phyloP scores from a whole-genome alignment of 2,113 vertebrate species.

The Brachionichthys hirsutus region DNA sequence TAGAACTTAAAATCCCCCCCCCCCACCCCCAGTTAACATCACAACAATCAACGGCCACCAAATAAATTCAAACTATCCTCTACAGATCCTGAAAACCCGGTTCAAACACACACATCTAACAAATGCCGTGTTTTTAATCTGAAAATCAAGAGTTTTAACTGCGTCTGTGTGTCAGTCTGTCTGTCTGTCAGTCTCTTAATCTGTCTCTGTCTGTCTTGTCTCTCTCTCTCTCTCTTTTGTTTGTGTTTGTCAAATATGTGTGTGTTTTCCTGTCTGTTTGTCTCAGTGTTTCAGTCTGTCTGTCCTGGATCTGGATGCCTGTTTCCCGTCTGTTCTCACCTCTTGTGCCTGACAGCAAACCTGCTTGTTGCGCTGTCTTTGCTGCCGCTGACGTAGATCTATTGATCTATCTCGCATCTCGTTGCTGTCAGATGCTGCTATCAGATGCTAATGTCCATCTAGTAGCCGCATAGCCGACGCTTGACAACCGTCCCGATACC shows the following conservation, averaged over 20 bases:
- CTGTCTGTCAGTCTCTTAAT: slow-evolving; percentile 51
- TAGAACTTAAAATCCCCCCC: too few species aligned
- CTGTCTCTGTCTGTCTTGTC: slow-evolving; percentile 61
- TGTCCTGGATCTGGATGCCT: slow-evolving; percentile 27
- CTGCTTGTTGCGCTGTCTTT: slow-evolving; percentile 34
- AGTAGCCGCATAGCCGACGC: too few species aligned
- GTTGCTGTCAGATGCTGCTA: slow-evolving; percentile 32
- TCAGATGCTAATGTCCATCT: too few species aligned
- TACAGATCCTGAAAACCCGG: too few species aligned
- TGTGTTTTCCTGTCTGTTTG: slow-evolving; percentile 25
- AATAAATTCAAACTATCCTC: too few species aligned
- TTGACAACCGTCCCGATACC: too few species aligned
- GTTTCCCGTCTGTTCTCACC: slow-evolving; percentile 32
- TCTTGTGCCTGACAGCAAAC: slow-evolving; percentile 16
- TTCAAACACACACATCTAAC: too few species aligned
- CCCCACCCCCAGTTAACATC: too few species aligned
- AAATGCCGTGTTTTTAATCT: too few species aligned
- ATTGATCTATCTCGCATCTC: slow-evolving; percentile 1
- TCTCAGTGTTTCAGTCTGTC: slow-evolving; percentile 27
- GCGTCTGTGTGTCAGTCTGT: slow-evolving; percentile 24
- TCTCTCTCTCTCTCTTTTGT: slow-evolving; percentile 51
- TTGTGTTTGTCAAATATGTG: slow-evolving; percentile 45
- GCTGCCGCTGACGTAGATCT: neutral
- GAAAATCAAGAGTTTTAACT: neutral
- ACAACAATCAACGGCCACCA: too few species aligned